Percentiles rank a stretch among this genome's conserved stretches.
These are phyloP conservation scores for Mergus octosetaceus DNA, from an alignment of 2,797 vertebrate species.

Conservation along the genomic window DNA sequence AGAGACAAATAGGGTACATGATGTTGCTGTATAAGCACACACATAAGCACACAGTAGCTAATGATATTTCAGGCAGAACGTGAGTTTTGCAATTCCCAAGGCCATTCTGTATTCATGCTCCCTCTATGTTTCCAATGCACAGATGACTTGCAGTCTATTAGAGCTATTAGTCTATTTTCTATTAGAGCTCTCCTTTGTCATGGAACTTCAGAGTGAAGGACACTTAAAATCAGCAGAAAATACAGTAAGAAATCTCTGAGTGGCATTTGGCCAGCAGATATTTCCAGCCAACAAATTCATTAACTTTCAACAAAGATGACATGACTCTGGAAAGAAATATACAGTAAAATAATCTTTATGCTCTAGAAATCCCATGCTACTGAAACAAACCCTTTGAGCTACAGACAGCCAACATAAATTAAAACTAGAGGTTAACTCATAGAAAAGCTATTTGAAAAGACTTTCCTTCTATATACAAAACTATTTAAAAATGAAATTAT, in stretches of 20 bases:
- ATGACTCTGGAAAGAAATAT: background rate
- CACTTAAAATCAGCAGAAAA: background rate
- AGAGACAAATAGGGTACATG: background rate
- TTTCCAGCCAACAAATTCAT: background rate
- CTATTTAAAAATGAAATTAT: background rate
- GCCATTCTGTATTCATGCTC: fast-evolving
- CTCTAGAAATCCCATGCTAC: background rate
- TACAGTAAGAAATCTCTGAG: background rate
- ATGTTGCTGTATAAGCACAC: background rate
- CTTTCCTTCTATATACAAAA: background rate
- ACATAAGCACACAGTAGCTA: background rate
- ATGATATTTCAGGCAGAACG: background rate
- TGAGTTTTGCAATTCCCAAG: background rate
- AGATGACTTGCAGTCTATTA: background rate
- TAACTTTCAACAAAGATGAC: background rate
- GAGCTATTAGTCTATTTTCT: no score
- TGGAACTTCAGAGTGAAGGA: background rate
- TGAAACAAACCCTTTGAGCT: background rate
- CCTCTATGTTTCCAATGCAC: background rate
- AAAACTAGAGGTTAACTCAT: background rate
- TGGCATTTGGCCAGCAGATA: background rate
- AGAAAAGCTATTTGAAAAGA: background rate
- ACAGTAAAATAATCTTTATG: background rate
- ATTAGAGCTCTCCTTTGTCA: background rate
- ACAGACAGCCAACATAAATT: background rate